Percentiles rank a stretch among this genome's conserved stretches.
phyloP scores from a whole-genome alignment of 2,113 vertebrate genomes.

The Rhinoptilus africanus region DNA sequence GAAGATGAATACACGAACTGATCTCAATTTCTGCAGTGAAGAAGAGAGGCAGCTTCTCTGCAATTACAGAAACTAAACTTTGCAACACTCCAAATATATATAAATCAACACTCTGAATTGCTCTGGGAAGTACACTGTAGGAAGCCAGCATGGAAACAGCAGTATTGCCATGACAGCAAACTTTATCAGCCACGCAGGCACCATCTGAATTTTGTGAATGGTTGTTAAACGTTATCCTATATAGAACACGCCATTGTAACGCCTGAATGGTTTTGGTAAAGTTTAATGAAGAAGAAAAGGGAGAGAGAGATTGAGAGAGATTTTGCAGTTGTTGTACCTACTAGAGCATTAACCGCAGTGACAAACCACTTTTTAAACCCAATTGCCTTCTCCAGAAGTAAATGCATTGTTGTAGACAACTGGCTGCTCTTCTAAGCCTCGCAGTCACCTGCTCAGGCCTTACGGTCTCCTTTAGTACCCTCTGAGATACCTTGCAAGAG shows the following conservation, averaged over 20 bases:
- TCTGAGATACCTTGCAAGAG: not conserved
- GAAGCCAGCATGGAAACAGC: conserved; percentile 28
- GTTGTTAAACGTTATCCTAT: not conserved
- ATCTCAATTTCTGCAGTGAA: conserved; percentile 28
- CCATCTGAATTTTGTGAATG: not conserved
- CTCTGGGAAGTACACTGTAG: not conserved
- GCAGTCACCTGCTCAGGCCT: not conserved
- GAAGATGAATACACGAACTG: conserved; percentile 17
- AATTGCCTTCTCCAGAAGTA: not conserved
- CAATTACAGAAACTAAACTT: conserved; percentile 63
- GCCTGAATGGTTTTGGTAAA: not conserved
- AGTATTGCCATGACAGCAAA: not conserved
- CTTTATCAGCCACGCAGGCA: not conserved
- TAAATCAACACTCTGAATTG: conserved; percentile 17
- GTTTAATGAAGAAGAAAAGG: not conserved
- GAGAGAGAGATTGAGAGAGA: not conserved
- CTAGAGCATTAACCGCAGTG: not conserved
- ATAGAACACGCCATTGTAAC: not conserved
- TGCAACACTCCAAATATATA: conserved; percentile 54
- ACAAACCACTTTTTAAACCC: not conserved
- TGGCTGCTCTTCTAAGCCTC: not conserved
- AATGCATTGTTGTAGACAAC: not conserved
- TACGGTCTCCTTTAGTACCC: not conserved
- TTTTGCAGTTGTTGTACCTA: not conserved
- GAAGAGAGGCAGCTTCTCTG: conserved; percentile 31